Evolutionary conservation across 2,113 vertebrate species (phyloP).

Genomic region (Anas platyrhynchos): DNA sequence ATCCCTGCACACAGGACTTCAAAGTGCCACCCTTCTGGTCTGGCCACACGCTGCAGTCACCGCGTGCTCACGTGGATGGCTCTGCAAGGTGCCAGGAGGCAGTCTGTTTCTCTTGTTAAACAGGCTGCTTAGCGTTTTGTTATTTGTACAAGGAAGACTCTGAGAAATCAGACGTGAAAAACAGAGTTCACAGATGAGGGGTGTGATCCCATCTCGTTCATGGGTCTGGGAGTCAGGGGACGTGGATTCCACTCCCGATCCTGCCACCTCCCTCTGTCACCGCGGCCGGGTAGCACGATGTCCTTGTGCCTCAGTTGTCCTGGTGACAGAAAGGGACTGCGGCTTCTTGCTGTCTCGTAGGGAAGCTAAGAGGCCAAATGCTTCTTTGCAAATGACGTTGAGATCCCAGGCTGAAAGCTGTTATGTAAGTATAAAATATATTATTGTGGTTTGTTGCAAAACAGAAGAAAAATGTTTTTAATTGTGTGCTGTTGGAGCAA

Average conservation of each 20-base stretch:
- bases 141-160: background rate
- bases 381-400: background rate
- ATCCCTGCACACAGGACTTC: background rate
- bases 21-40: background rate
- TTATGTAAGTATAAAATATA: background rate
- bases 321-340: background rate
- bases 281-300: fast-evolving
- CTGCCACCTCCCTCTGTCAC: background rate
- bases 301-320: background rate
- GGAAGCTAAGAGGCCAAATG: background rate
- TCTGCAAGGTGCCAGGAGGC: fast-evolving
- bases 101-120: background rate
- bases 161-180: background rate
- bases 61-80: fast-evolving
- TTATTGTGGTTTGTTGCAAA: background rate
- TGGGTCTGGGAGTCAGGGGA: background rate
- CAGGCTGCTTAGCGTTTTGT: background rate
- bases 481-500: background rate
- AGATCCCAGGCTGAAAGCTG: background rate
- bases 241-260: background rate
- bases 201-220: background rate
- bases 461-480: background rate
- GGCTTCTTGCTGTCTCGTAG: background rate
- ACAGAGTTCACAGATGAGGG: fast-evolving
- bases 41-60: background rate